Base-by-base conservation (phyloP, 2,888 invertebrate genomes). In the Sphecodes monilicornis region DNA sequence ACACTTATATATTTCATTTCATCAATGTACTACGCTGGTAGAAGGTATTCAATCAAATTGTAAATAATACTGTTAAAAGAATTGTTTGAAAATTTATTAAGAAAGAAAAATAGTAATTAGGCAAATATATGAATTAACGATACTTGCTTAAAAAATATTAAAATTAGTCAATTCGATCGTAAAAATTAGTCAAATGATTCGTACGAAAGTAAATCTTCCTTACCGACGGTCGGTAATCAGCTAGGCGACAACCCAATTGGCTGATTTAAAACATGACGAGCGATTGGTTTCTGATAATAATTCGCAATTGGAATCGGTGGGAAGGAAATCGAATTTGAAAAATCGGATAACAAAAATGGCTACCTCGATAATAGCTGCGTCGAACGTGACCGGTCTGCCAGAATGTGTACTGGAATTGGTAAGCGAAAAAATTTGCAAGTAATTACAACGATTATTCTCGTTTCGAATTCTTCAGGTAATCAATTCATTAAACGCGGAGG, bases 401-500 rank as follows among this genome's bases (percentile, higher is more conserved):
- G 54, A 70, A 50, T 80, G 83, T 36, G 64, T 83, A n/a, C 8
- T 69, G 6, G 80, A 86, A 66, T 60, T 83, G 86, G 86, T 86
- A 78, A 0, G 57, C 26, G 11, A 57, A 8, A 26, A 29, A 46
- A 16, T 64, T 29, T 70, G 32, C 18, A 64, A 50, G 41, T n/a
- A 26, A n/a, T 41, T 29, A 6, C 4, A 22, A 46, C 3, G 6
- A 75, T 26, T 43, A 11, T 11, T 22, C 3, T 29, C 36, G 13
- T 26, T 76, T 29, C 39, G 39, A 10, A 36, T 11, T 13, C 54
- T 43, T 71, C n/a, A 97, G 97, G 96, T 97, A 46, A 95, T 96
- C 85, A 97, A 98, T 94, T 96, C 97, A 41, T 93, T 98, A 85
- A 97, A 97, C 94, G 97, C 97, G 16, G 95, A 96, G 86, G 96